Conservation (phyloP, 2,113 vertebrate genomes). For the Ardeotis arabs region DNA sequence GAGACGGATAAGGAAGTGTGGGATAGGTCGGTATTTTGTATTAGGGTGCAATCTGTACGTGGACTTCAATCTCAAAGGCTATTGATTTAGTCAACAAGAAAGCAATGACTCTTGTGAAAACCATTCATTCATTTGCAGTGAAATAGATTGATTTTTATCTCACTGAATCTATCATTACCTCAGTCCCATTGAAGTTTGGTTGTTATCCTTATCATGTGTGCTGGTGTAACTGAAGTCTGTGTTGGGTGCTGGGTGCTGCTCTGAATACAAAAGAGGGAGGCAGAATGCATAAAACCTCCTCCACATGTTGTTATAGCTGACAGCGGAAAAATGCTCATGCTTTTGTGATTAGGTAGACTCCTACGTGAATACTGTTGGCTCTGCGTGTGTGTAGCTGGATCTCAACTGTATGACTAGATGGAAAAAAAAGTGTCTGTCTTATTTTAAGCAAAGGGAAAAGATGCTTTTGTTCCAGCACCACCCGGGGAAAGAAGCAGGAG, state of each 20-base stretch:
- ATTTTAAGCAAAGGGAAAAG: background rate
- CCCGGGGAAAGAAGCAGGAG: background rate
- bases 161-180: accelerated
- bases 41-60: background rate
- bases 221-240: background rate
- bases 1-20: background rate
- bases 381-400: background rate
- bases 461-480: background rate
- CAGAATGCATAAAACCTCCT: background rate
- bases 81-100: background rate
- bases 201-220: background rate
- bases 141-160: background rate
- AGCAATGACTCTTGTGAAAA: background rate
- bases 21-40: background rate
- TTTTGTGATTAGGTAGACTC: background rate
- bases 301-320: accelerated
- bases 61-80: background rate
- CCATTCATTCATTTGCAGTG: background rate
- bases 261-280: background rate
- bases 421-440: background rate
- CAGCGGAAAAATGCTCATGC: background rate
- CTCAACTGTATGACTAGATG: background rate
- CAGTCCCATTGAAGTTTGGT: background rate
- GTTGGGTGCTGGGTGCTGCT: background rate
- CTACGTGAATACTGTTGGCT: background rate